Percentiles rank a stretch among this genome's conserved stretches.
Evolutionary conservation across 2,113 vertebrate genomes (phyloP).

Genomic region (Bubo scandiacus): DNA sequence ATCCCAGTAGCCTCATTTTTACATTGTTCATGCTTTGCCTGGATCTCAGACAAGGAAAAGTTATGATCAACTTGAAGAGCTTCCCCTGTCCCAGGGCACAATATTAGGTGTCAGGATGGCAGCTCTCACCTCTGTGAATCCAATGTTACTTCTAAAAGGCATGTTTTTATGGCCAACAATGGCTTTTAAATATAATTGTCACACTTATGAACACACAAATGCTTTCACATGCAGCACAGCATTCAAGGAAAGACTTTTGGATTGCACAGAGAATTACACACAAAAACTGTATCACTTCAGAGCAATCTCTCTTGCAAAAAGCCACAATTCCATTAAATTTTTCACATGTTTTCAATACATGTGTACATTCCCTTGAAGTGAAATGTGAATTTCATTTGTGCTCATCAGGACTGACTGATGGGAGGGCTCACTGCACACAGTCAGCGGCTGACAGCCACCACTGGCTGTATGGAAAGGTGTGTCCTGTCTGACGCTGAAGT

Average conservation of each 20-base stretch:
- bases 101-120: neutral
- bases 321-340: neutral
- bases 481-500: neutral
- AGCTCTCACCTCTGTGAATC: neutral
- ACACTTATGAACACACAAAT: neutral
- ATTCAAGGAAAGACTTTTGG: neutral
- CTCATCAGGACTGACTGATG: neutral
- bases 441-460: neutral
- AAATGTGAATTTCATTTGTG: neutral
- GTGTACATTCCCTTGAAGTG: neutral
- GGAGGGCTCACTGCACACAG: neutral
- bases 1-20: neutral
- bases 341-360: neutral
- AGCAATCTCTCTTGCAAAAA: neutral
- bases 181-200: neutral
- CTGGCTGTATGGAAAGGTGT: neutral
- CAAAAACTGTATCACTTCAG: neutral
- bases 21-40: neutral
- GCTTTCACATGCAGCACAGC: neutral
- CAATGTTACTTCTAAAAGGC: neutral
- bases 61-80: neutral
- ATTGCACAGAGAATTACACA: neutral
- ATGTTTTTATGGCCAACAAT: neutral
- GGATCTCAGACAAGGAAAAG: neutral
- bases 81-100: neutral